Percentiles rank a stretch among this genome's conserved stretches.
Evolutionary conservation across 1,140 invertebrate species (phyloP).

Genomic region (Drosophila obscura): DNA sequence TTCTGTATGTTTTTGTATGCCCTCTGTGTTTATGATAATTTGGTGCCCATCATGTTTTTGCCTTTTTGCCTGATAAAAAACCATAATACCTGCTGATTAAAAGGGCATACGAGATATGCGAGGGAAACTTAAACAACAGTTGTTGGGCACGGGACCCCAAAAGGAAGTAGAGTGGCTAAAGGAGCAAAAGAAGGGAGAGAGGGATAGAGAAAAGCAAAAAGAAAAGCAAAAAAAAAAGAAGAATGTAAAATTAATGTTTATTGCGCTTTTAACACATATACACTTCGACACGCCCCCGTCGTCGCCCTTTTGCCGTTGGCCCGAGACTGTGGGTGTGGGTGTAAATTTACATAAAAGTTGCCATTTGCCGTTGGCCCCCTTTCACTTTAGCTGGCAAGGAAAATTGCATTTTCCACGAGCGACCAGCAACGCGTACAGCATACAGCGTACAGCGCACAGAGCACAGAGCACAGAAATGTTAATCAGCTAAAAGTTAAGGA

Average conservation of each 20-base stretch:
- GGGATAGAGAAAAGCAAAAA: slow-evolving; percentile 8
- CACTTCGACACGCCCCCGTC: slow-evolving; percentile 54
- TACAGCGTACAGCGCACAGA: slow-evolving; percentile 17
- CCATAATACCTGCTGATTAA: too few species aligned
- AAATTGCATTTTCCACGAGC: slow-evolving; percentile 71
- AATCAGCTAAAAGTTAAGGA: slow-evolving; percentile 78
- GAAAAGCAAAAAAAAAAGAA: slow-evolving; percentile 37
- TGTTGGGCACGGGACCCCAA: slow-evolving; percentile 16
- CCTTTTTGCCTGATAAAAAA: too few species aligned
- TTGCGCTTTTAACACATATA: slow-evolving; percentile 80
- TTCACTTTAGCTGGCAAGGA: slow-evolving; percentile 51
- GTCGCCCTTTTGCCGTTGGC: not conserved
- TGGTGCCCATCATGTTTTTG: too few species aligned
- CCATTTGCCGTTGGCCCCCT: slow-evolving; percentile 56
- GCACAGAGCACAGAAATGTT: slow-evolving; percentile 63
- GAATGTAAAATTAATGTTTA: slow-evolving; percentile 78
- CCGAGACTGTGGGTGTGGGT: slow-evolving; percentile 30
- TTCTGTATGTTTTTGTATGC: too few species aligned
- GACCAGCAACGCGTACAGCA: slow-evolving; percentile 3
- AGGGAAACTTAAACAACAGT: slow-evolving; percentile 19
- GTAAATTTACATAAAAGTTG: slow-evolving; percentile 78
- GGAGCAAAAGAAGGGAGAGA: not conserved
- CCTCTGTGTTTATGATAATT: too few species aligned
- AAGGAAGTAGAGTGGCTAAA: slow-evolving; percentile 28
- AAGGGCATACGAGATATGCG: too few species aligned